These are phyloP conservation scores for Nerophis ophidion DNA, from an alignment of 2,113 vertebrate genomes.

Conservation along the genomic window DNA sequence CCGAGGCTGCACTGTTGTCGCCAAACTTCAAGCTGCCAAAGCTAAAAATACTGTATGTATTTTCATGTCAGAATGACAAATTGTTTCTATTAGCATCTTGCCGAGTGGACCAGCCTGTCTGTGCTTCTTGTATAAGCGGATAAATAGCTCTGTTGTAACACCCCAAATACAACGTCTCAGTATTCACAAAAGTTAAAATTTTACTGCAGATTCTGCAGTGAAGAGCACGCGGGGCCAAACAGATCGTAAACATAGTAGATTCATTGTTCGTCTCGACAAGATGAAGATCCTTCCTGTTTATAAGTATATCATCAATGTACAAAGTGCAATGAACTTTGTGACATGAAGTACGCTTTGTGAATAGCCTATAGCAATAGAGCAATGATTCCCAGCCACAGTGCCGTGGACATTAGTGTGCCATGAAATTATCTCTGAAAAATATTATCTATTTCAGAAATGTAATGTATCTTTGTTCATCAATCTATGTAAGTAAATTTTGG, in stretches of 20 bases:
- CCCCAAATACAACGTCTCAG: constrained; percentile 20
- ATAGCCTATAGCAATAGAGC: too few relatives aligned
- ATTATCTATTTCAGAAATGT: too few relatives aligned
- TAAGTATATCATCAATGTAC: neutral
- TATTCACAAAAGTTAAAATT: constrained; percentile 18
- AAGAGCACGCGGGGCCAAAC: constrained; percentile 2
- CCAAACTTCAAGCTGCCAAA: neutral
- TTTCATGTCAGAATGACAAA: neutral
- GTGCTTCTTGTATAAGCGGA: neutral
- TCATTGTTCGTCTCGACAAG: constrained; percentile 1
- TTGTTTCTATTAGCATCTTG: constrained; percentile 3
- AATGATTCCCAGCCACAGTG: too few relatives aligned
- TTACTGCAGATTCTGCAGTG: constrained; percentile 3
- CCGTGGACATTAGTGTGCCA: too few relatives aligned
- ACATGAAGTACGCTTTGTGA: too few relatives aligned
- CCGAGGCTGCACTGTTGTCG: neutral
- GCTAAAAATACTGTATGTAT: constrained; percentile 1
- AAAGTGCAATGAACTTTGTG: too few relatives aligned
- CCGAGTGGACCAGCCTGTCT: neutral
- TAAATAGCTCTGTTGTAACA: constrained; percentile 39
- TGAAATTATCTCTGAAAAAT: too few relatives aligned
- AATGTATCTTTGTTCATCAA: too few relatives aligned
- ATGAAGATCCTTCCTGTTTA: constrained; percentile 1
- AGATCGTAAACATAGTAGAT: constrained; percentile 29
- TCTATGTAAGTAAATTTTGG: too few relatives aligned